Evolutionary conservation across 2,113 vertebrate species (phyloP).

Genomic region (Pedetes capensis): DNA sequence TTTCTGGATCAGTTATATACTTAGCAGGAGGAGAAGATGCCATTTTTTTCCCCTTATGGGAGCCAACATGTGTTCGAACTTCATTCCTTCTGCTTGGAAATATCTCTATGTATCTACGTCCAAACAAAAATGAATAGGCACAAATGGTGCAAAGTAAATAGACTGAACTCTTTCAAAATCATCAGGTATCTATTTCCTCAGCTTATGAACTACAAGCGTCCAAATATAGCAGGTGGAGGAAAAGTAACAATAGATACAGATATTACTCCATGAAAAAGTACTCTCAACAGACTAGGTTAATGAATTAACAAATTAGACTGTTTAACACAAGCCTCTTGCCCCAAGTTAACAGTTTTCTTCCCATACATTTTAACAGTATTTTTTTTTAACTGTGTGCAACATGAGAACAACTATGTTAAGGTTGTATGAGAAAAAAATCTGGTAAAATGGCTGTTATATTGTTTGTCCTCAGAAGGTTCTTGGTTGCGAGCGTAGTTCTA

Average conservation of each 20-base stretch:
- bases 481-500: too few species aligned
- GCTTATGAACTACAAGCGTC: slow-evolving; percentile 1
- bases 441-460: neutral
- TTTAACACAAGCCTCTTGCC: neutral
- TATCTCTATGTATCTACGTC: slow-evolving; percentile 92
- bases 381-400: too few species aligned
- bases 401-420: neutral
- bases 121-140: slow-evolving; percentile 44
- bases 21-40: slow-evolving; percentile 62
- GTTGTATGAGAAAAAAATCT: neutral
- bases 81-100: slow-evolving; percentile 88
- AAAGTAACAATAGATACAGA: neutral
- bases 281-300: neutral
- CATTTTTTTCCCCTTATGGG: slow-evolving; percentile 64
- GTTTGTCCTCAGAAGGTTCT: neutral
- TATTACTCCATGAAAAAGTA: neutral
- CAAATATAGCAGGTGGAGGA: neutral
- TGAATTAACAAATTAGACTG: too few species aligned
- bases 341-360: neutral
- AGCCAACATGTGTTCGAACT: slow-evolving; percentile 74
- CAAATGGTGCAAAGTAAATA: neutral
- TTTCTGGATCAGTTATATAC: slow-evolving; percentile 67
- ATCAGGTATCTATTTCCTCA: neutral
- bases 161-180: neutral
- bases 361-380: neutral